Conservation (phyloP, 1,140 invertebrate genomes). For the Eubasilissa regina region DNA sequence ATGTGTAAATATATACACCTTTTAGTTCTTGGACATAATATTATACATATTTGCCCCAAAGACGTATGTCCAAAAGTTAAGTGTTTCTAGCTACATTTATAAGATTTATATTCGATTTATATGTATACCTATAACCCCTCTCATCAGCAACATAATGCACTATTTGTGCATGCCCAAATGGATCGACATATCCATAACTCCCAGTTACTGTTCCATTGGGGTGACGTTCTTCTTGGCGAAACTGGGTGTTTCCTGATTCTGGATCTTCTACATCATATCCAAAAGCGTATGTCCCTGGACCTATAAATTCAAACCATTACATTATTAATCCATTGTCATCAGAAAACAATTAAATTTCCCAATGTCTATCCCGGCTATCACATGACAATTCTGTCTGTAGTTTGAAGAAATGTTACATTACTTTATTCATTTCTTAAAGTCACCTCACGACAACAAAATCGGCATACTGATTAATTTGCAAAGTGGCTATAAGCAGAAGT, state of each 20-base stretch:
- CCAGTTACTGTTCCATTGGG: constrained; percentile 79
- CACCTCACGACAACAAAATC: no score
- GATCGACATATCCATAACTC: constrained; percentile 78
- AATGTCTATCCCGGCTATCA: no score
- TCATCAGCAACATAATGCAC: constrained; percentile 76
- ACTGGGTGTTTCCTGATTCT: constrained; percentile 77
- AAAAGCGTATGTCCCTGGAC: constrained; percentile 78
- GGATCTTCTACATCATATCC: constrained; percentile 80
- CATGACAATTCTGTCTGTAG: no score
- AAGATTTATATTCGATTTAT: not conserved
- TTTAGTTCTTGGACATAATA: no score
- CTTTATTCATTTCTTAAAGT: no score
- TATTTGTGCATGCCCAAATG: constrained; percentile 74
- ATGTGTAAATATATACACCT: no score
- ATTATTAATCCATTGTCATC: not conserved
- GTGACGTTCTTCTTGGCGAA: constrained; percentile 76
- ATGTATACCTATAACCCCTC: constrained; percentile 76
- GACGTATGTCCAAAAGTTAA: not conserved
- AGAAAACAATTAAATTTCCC: no score
- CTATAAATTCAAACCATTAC: constrained; percentile 61
- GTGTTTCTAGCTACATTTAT: not conserved
- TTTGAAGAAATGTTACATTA: no score
- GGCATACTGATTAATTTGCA: no score
- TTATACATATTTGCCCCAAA: no score
- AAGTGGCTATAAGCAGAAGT: no score